Conservation (phyloP, 2,113 vertebrate species). For the Sinocyclocheilus rhinocerous region DNA sequence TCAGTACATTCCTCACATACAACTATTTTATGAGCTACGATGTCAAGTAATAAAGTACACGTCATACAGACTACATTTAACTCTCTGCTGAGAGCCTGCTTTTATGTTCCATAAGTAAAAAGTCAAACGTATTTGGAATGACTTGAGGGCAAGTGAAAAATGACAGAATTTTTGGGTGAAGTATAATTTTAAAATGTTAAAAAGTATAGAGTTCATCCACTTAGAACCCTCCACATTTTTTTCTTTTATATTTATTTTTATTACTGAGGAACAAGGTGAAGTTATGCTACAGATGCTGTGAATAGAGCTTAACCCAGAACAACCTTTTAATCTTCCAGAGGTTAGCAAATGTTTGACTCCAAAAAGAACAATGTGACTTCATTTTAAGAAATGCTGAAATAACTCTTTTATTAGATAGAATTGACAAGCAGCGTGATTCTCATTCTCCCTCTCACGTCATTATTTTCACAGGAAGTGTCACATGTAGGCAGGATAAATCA, state of each 20-base stretch:
- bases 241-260: too few relatives aligned
- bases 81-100: not conserved
- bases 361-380: not conserved
- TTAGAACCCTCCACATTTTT: too few relatives aligned
- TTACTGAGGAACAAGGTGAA: too few relatives aligned
- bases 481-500: conserved; percentile 40
- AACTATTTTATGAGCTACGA: not conserved
- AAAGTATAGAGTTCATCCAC: not conserved
- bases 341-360: not conserved
- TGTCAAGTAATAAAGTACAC: not conserved
- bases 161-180: not conserved
- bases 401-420: conserved; percentile 23
- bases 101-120: not conserved
- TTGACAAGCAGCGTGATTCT: conserved; percentile 34
- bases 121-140: not conserved
- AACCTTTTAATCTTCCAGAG: not conserved
- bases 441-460: conserved; percentile 18
- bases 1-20: not conserved
- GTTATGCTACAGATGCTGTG: not conserved
- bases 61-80: not conserved
- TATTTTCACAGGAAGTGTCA: conserved; percentile 47
- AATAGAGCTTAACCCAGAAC: not conserved
- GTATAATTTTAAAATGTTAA: not conserved
- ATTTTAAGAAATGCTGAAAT: conserved; percentile 21
- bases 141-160: not conserved